Evolutionary conservation across 2,113 vertebrate species (phyloP).

Genomic region (Ochotona princeps): DNA sequence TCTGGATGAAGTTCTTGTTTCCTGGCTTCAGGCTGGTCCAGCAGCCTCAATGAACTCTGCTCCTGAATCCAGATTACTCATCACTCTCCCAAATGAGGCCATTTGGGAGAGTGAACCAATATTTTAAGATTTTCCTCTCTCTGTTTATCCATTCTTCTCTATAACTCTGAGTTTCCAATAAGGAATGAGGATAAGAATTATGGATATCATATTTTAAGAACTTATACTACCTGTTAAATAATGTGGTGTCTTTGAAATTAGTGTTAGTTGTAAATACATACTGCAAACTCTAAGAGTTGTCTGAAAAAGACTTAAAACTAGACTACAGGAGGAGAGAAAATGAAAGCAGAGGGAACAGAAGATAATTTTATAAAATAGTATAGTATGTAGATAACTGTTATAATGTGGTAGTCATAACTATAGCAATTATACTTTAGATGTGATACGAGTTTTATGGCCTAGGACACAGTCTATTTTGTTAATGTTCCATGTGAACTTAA

Average conservation of each 20-base stretch:
- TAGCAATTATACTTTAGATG: neutral
- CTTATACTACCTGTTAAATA: neutral
- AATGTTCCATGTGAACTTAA: neutral
- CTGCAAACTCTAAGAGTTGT: neutral
- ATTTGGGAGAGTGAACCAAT: too few relatives aligned
- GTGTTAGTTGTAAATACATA: neutral
- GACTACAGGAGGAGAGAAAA: neutral
- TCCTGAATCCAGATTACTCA: too few relatives aligned
- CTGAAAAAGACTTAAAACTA: neutral
- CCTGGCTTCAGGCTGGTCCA: too few relatives aligned
- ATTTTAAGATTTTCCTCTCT: too few relatives aligned
- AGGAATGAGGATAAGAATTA: neutral
- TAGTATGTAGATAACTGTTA: neutral
- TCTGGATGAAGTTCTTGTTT: too few relatives aligned
- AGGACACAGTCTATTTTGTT: neutral
- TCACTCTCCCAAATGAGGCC: too few relatives aligned
- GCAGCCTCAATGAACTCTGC: too few relatives aligned
- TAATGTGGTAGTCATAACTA: neutral
- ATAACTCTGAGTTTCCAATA: neutral
- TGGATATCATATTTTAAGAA: neutral
- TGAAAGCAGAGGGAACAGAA: neutral
- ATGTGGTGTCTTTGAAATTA: neutral
- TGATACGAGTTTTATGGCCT: neutral
- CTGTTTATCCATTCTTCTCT: too few relatives aligned
- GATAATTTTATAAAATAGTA: neutral